Evolutionary conservation across 2,113 vertebrate genomes (phyloP), one percentile per base, ranked within the genome.

Genomic region (Pseudopipra pipra): DNA sequence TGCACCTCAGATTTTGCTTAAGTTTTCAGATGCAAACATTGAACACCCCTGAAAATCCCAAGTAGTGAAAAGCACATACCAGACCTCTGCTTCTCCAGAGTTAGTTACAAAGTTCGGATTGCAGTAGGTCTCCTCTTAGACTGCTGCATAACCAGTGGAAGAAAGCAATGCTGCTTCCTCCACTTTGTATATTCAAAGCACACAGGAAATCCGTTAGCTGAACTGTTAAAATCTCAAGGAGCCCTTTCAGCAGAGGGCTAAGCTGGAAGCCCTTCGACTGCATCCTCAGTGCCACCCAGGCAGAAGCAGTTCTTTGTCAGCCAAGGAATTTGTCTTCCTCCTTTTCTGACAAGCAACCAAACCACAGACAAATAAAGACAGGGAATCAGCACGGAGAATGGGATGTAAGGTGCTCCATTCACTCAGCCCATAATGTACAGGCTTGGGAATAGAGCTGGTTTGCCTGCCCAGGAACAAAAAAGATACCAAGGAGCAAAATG

Each of bases 221-320:
- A 88, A 63, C n/a, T 33, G 46, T 51, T 71, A 88, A 65, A 95
- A 59, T 33, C 63, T 85, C 76, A 89, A 92, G 51, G 35, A 94
- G 33, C 16, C n/a, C 59, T 87, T 94, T 96, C 90, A 96, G 85
- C 61, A 68, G 31, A 73, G 41, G 30, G 43, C 91, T 74, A 91
- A 76, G n/a, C 70, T 78, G 80, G 82, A 90, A 77, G 15, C 49
- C 59, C 65, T 86, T 85, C 2, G 11, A 59, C 89, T 93, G 65
- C 44, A 44, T 58, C 74, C 63, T 62, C 39, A 66, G 30, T 63
- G 87, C 68, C 68, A 94, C 47, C 65, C 73, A 59, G 62, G 54
- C 39, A 80, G 70, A 89, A 85, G 73, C 39, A 15, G 25, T n/a
- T 88, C 90, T 93, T 92, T 86, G 81, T 88, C 51, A 67, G 58